These are phyloP conservation scores for Laupala kohalensis DNA, from an alignment of 1,140 invertebrate species.

Conservation along the genomic window DNA sequence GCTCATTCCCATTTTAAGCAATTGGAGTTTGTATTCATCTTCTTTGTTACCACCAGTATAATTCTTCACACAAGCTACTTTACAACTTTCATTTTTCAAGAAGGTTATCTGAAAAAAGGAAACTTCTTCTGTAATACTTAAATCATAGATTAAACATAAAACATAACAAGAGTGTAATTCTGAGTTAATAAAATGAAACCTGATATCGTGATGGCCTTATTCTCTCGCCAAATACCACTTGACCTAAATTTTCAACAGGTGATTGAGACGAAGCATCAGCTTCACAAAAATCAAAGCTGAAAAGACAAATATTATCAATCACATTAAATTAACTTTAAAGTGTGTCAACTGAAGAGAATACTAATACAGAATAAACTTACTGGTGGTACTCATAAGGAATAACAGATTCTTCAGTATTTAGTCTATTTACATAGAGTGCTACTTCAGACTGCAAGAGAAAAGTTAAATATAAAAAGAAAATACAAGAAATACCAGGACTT, in stretches of 20 bases:
- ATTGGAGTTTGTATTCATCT: conserved; percentile 55
- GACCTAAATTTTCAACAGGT: conserved; percentile 95
- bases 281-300: conserved; percentile 83
- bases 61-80: conserved; percentile 51
- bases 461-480: conserved; percentile 9
- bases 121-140: conserved; percentile 2
- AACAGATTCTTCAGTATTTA: conserved; percentile 91
- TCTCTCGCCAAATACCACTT: conserved; percentile 96
- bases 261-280: conserved; percentile 51
- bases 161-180: no score
- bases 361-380: conserved; percentile 33
- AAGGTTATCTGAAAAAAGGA: conserved; percentile 37
- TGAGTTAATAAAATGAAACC: no score
- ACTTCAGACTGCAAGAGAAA: conserved; percentile 61
- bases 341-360: not conserved
- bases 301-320: conserved; percentile 17
- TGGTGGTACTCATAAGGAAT: conserved; percentile 96
- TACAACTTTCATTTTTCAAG: conserved; percentile 58
- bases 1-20: conserved; percentile 81
- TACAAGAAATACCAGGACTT: no score
- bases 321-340: conserved; percentile 1
- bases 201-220: conserved; percentile 86
- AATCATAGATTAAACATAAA: not conserved
- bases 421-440: conserved; percentile 80
- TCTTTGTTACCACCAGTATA: conserved; percentile 53